phyloP scores from a whole-genome alignment of 1,140 invertebrate genomes.

The Paraescarpia echinospica region DNA sequence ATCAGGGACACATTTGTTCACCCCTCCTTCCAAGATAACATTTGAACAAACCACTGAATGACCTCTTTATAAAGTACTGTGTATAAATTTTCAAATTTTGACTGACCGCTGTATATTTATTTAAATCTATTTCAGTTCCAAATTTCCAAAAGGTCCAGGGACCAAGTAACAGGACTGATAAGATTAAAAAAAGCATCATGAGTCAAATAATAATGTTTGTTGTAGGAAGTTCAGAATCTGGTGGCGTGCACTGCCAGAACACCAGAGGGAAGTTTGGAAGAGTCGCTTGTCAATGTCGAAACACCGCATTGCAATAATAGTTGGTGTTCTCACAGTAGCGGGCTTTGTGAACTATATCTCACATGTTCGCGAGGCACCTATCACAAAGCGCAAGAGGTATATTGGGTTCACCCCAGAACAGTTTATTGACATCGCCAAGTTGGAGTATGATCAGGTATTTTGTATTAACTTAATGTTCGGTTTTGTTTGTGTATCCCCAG shows the following conservation, averaged over 20 bases:
- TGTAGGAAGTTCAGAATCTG: background rate
- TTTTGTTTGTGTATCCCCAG: too few relatives aligned
- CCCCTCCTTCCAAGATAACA: too few relatives aligned
- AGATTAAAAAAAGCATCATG: too few relatives aligned
- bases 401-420: constrained; percentile 62
- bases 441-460: constrained; percentile 44
- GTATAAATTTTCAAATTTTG: too few relatives aligned
- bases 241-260: background rate
- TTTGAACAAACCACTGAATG: too few relatives aligned
- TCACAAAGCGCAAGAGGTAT: constrained; percentile 63
- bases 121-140: too few relatives aligned
- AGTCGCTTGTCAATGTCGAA: background rate
- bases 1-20: too few relatives aligned
- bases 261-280: background rate
- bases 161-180: too few relatives aligned
- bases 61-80: too few relatives aligned
- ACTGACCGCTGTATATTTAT: too few relatives aligned
- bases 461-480: too few relatives aligned
- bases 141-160: too few relatives aligned
- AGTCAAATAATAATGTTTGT: background rate
- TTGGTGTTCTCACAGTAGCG: constrained; percentile 19
- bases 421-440: constrained; percentile 55
- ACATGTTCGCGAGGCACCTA: constrained; percentile 62
- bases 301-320: background rate
- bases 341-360: constrained; percentile 55